A percentile compares a stretch with the other conserved stretches of the same genome.
phyloP scores from a whole-genome alignment of 1,140 invertebrate genomes.

The Drosophila quadrilineata region DNA sequence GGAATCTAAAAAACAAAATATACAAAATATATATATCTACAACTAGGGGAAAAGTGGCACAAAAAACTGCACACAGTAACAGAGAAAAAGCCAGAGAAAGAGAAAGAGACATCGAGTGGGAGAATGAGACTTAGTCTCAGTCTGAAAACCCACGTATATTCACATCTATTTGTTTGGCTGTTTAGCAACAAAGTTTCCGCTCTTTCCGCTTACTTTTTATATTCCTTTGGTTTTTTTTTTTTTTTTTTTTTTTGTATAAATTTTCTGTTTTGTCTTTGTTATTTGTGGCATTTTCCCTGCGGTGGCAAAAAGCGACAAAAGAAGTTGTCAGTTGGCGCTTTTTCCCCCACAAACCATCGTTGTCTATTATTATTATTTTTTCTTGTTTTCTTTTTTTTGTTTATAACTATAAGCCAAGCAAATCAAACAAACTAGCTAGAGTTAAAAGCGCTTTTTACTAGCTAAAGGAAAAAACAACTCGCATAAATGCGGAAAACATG shows the following conservation, averaged over 20 bases:
- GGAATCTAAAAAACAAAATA: slow-evolving; percentile 9
- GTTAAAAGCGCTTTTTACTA: background rate
- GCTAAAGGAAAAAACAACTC: slow-evolving; percentile 27
- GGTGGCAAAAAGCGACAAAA: slow-evolving; percentile 51
- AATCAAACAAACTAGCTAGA: slow-evolving; percentile 10
- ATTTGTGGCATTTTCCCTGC: slow-evolving; percentile 29
- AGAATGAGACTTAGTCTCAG: no score
- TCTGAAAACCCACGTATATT: slow-evolving; percentile 32
- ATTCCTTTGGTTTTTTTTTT: no score
- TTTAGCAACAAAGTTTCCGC: slow-evolving; percentile 61
- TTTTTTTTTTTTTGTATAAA: no score
- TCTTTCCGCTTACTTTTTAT: no score
- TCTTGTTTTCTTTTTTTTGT: slow-evolving; percentile 16
- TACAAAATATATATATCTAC: slow-evolving; percentile 13
- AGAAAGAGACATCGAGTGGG: background rate
- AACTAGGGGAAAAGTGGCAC: slow-evolving; percentile 18
- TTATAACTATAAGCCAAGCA: slow-evolving; percentile 26
- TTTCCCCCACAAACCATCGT: no score
- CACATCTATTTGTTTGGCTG: slow-evolving; percentile 59
- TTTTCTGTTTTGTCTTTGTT: no score
- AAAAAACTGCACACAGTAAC: slow-evolving; percentile 27
- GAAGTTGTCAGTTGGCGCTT: slow-evolving; percentile 51
- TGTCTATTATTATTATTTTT: no score
- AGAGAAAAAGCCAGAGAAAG: slow-evolving; percentile 4
- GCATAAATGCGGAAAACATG: slow-evolving; percentile 40